phyloP scores from a whole-genome alignment of 2,888 invertebrate species.

The Hypolimnas misippus region DNA sequence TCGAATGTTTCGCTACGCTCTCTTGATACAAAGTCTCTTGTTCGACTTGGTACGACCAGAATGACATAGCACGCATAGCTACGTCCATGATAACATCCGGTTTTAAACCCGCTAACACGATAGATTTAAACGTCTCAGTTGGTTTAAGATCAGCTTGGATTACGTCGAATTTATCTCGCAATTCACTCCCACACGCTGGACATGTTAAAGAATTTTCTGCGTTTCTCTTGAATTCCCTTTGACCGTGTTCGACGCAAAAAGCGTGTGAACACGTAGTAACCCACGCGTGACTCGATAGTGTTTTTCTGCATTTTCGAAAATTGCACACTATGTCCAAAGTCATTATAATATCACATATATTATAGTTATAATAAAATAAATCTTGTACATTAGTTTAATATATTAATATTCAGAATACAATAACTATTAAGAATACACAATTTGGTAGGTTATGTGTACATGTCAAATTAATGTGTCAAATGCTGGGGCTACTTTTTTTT shows the following conservation, averaged over 20 bases:
- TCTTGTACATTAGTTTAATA: constrained; percentile 5
- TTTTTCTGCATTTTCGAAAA: constrained; percentile 79
- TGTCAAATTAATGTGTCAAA: constrained; percentile 12
- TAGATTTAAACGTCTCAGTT: constrained; percentile 79
- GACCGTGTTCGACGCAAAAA: constrained; percentile 82
- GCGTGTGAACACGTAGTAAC: constrained; percentile 83
- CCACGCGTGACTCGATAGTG: constrained; percentile 76
- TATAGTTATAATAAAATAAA: background rate
- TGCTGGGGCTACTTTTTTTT: background rate
- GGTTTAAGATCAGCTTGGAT: constrained; percentile 81
- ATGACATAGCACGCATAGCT: constrained; percentile 82
- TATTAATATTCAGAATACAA: background rate
- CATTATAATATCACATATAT: constrained; percentile 51
- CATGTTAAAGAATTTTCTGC: constrained; percentile 74
- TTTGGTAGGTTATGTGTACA: background rate
- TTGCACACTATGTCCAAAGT: constrained; percentile 78
- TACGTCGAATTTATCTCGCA: constrained; percentile 80
- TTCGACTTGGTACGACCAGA: constrained; percentile 82
- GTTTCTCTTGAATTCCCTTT: constrained; percentile 75
- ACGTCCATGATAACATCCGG: constrained; percentile 83
- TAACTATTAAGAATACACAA: background rate
- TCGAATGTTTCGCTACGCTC: constrained; percentile 72
- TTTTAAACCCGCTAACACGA: constrained; percentile 80
- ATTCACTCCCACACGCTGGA: constrained; percentile 78
- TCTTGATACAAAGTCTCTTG: constrained; percentile 80